Evolutionary conservation across 2,113 vertebrate species (phyloP), one percentile per base, ranked within the genome.

Genomic region (Mirza zaza): DNA sequence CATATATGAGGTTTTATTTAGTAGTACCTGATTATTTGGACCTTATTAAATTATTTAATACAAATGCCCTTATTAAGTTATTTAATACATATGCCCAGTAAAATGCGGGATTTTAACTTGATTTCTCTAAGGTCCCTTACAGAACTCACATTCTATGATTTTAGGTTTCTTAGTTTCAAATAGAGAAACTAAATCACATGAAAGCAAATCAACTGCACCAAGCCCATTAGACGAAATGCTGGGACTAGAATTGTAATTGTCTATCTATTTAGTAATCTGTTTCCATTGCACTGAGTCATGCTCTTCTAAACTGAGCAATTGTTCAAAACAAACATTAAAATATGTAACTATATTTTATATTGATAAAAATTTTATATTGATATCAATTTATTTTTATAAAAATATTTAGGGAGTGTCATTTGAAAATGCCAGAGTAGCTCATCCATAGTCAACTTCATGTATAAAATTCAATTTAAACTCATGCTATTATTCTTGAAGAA

Each of bases 371-470:
- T 94, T 97, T 65, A 76, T 52, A 23, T 89, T 61, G 6, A 36
- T 50, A 71, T 83, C 52, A 80, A 59, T 57, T 76, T 67, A 79
- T 73, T 80, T 2, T 90, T 93, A 77, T 14, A 20, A 10, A 13
- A 92, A 61, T 79, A 17, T 79, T 88, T 83, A 84, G 50, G 21
- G 9, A 68, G 1, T 39, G 32, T 88, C 23, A 80, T 42, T 71
- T 76, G 90, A 96, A 95, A 95, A 61, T 94, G 15, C 21, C 36
- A 90, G 57, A 94, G 65, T 87, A 70, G 59, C 52, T 92, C 20
- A 90, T 71, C 42, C 77, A 23, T 89, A 79, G 18, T 75, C 39
- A 87, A 50, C 63, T 96, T 80, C 21, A 67, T 2, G 15, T 17
- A 59, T 48, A 92, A 87, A 68, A 75, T 90, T 82, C 9, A 39